A percentile compares a stretch with the other conserved stretches of the same genome.
Evolutionary conservation across 2,888 invertebrate species (phyloP).

Genomic region (Phaonia tiefii): DNA sequence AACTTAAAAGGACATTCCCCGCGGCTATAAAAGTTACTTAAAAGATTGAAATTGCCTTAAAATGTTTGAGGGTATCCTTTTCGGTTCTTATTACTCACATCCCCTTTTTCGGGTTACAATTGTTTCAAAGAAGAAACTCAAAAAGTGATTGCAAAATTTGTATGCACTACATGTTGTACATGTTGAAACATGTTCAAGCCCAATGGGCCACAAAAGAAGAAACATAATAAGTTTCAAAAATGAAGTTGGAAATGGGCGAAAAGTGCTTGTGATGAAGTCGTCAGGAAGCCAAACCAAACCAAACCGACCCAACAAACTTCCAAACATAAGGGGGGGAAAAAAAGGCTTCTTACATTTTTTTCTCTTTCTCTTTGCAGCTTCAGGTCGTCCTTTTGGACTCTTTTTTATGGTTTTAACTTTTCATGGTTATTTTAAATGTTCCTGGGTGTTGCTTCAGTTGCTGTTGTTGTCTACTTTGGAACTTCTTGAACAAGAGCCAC

Average conservation of each 20-base stretch:
- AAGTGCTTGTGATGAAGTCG: constrained; percentile 2
- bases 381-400: constrained; percentile 1
- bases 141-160: constrained; percentile 51
- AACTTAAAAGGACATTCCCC: constrained; percentile 34
- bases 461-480: constrained; percentile 46
- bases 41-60: constrained; percentile 67
- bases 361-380: constrained; percentile 14
- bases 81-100: not conserved
- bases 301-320: too few species aligned
- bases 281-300: constrained; percentile 39
- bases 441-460: constrained; percentile 20
- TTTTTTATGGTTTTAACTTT: constrained; percentile 57
- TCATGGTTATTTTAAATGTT: constrained; percentile 55
- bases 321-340: constrained; percentile 49
- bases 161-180: constrained; percentile 57
- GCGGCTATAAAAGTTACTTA: constrained; percentile 61
- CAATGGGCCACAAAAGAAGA: not conserved
- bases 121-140: not conserved
- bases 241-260: constrained; percentile 27
- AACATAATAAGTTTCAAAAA: not conserved
- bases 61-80: constrained; percentile 28
- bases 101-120: not conserved
- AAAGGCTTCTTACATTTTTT: constrained; percentile 53
- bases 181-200: constrained; percentile 57
- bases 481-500: constrained; percentile 19